Evolutionary conservation across 2,888 invertebrate species (phyloP).

Genomic region (Monochamus alternatus): DNA sequence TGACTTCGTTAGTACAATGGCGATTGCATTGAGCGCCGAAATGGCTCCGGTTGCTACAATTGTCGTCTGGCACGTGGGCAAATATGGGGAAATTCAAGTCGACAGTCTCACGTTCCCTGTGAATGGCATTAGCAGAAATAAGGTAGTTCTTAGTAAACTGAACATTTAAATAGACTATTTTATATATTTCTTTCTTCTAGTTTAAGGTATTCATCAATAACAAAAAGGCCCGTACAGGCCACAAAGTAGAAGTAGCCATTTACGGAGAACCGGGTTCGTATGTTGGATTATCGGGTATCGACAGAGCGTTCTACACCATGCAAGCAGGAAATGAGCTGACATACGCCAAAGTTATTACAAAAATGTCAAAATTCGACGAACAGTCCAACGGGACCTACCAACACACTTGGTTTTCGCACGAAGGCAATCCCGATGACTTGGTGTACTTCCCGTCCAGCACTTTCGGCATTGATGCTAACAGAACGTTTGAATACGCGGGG

Average conservation of each 20-base stretch:
- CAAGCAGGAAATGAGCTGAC: slow-evolving; percentile 93
- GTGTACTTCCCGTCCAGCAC: slow-evolving; percentile 92
- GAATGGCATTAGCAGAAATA: slow-evolving; percentile 94
- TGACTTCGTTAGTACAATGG: slow-evolving; percentile 84
- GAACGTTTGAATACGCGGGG: slow-evolving; percentile 93
- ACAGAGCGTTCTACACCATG: slow-evolving; percentile 92
- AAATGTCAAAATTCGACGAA: slow-evolving; percentile 92
- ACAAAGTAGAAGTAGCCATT: slow-evolving; percentile 93
- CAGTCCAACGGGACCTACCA: slow-evolving; percentile 87
- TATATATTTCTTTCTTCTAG: slow-evolving; percentile 66
- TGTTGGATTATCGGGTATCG: slow-evolving; percentile 92
- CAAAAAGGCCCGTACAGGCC: slow-evolving; percentile 93
- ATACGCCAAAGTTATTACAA: slow-evolving; percentile 88
- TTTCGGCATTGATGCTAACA: slow-evolving; percentile 94
- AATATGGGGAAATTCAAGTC: slow-evolving; percentile 88
- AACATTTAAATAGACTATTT: background rate
- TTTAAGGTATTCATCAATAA: slow-evolving; percentile 92
- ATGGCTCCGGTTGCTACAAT: slow-evolving; percentile 95
- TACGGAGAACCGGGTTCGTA: slow-evolving; percentile 96
- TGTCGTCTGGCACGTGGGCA: slow-evolving; percentile 89
- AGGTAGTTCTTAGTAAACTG: slow-evolving; percentile 71
- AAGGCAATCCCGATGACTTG: slow-evolving; percentile 87
- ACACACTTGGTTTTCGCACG: slow-evolving; percentile 89
- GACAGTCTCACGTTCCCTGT: slow-evolving; percentile 98
- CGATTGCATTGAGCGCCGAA: slow-evolving; percentile 87